phyloP scores from a whole-genome alignment of 2,797 vertebrate genomes.

The Oreortyx pictus region DNA sequence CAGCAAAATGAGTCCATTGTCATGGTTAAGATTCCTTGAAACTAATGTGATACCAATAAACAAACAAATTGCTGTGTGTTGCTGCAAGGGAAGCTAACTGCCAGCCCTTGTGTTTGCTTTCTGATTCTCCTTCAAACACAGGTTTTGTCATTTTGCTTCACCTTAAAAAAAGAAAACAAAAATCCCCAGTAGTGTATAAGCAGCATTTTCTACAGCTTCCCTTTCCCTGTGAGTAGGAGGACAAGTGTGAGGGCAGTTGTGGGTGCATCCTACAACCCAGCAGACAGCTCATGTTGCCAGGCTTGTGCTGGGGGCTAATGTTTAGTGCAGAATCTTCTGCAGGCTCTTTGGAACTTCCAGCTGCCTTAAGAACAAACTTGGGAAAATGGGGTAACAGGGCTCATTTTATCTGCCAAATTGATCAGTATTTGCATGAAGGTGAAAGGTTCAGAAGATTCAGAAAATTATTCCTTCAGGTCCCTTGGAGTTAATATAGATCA shows the following conservation, averaged over 20 bases:
- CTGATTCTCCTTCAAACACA: not conserved
- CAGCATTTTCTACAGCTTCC: not conserved
- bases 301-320: not conserved
- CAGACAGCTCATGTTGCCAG: rapidly evolving
- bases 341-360: not conserved
- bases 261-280: not conserved
- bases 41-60: not conserved
- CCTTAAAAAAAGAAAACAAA: not conserved
- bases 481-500: not conserved
- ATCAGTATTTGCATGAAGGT: not conserved
- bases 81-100: not conserved
- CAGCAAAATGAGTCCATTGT: not conserved
- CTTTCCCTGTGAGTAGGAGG: not conserved
- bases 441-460: not conserved
- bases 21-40: not conserved
- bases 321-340: not conserved
- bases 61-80: not conserved
- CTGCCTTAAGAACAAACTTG: not conserved
- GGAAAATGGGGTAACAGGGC: not conserved
- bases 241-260: not conserved
- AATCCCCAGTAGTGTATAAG: not conserved
- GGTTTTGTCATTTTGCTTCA: not conserved
- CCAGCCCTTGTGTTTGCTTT: not conserved
- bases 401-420: not conserved
- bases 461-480: not conserved